These are phyloP conservation scores for Rhopalosiphum maidis DNA, from an alignment of 1,140 invertebrate species.

Conservation along the genomic window DNA sequence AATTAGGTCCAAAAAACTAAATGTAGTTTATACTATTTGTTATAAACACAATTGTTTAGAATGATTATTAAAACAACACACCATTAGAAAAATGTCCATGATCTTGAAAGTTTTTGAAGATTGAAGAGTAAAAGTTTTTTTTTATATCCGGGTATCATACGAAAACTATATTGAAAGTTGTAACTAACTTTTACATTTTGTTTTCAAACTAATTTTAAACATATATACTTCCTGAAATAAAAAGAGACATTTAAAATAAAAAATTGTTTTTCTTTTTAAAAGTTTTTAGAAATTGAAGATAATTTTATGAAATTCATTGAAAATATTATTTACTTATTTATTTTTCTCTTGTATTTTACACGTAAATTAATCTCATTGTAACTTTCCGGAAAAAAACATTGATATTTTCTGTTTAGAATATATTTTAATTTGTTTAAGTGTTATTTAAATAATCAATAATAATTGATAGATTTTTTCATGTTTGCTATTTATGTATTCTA, in stretches of 20 bases:
- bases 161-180: not conserved
- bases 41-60: not conserved
- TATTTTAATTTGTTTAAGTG: not conserved
- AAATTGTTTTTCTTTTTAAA: constrained; percentile 27
- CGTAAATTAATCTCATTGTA: not conserved
- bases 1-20: not conserved
- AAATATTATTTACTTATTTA: not conserved
- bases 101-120: not conserved
- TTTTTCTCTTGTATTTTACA: not conserved
- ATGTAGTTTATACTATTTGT: not conserved
- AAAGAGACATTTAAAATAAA: constrained; percentile 11
- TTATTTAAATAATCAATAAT: not conserved
- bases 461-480: not conserved
- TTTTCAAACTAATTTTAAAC: not conserved
- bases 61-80: not conserved
- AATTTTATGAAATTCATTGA: not conserved
- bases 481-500: not conserved
- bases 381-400: no score
- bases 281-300: constrained; percentile 27
- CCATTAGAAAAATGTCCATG: not conserved
- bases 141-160: not conserved
- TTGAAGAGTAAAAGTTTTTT: not conserved
- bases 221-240: not conserved
- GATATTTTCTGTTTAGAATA: no score
- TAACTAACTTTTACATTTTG: constrained; percentile 20